Evolutionary conservation across 2,113 vertebrate genomes (phyloP).

Genomic region (Cebus imitator): DNA sequence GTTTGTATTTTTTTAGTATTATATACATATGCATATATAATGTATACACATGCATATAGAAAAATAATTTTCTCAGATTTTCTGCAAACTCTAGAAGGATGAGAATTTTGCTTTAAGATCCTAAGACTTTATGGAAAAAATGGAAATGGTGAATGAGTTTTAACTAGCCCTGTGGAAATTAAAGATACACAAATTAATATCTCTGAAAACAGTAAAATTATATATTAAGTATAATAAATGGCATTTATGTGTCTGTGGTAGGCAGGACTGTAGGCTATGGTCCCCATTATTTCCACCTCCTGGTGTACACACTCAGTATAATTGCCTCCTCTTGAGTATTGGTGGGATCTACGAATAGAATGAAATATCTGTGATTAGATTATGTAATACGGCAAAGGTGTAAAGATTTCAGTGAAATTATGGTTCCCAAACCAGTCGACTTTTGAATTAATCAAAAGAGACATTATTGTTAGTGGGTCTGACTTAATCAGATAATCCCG

Average conservation of each 20-base stretch:
- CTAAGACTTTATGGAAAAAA: not conserved
- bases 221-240: not conserved
- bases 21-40: not conserved
- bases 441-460: not conserved
- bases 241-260: not conserved
- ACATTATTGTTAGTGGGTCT: not conserved
- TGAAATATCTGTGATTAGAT: not conserved
- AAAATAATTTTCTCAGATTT: not conserved
- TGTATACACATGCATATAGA: not conserved
- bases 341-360: not conserved
- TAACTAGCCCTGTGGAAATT: not conserved
- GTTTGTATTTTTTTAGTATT: not conserved
- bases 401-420: conserved; percentile 10
- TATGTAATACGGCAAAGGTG: not conserved
- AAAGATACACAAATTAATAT: not conserved
- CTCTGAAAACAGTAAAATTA: not conserved
- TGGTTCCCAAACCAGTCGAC: not conserved
- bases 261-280: not conserved
- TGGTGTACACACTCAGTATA: not conserved
- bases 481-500: not conserved
- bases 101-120: conserved; percentile 16
- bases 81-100: not conserved
- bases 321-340: not conserved
- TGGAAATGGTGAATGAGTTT: not conserved
- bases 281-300: not conserved